A percentile compares a stretch with the other conserved stretches of the same genome.
phyloP scores from a whole-genome alignment of 2,888 invertebrate species.

The Nyleta sp. region DNA sequence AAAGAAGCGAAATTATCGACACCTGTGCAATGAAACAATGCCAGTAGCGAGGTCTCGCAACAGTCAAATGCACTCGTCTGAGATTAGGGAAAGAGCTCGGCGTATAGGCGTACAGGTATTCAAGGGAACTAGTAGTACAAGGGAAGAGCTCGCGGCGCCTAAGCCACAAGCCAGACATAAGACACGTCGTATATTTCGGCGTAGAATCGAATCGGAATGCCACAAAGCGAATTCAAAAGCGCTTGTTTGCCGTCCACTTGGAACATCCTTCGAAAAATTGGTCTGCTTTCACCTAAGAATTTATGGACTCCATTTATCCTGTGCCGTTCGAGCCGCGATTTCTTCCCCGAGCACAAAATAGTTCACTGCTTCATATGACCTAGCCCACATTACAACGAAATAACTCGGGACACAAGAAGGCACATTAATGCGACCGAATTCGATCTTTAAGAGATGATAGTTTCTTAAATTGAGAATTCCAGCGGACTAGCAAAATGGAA shows the following conservation, averaged over 20 bases:
- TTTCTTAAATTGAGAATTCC: conserved; percentile 41
- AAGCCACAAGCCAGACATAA: conserved; percentile 38
- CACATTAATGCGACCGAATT: conserved; percentile 38
- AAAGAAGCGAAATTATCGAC: conserved; percentile 26
- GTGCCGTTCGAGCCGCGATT: conserved; percentile 10
- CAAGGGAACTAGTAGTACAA: conserved; percentile 13
- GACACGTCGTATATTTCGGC: conserved; percentile 40
- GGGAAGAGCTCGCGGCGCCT: conserved; percentile 31
- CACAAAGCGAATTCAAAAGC: conserved; percentile 70
- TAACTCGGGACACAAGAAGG: conserved; percentile 20
- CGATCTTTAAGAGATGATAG: conserved; percentile 44
- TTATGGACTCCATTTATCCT: conserved; percentile 57
- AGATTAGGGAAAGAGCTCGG: conserved; percentile 37
- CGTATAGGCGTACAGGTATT: conserved; percentile 41
- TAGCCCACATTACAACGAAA: conserved; percentile 26
- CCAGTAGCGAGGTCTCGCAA: conserved; percentile 15
- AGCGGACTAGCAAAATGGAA: conserved; percentile 16
- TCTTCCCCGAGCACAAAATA: conserved; percentile 10
- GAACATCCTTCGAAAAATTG: conserved; percentile 72
- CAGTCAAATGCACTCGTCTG: conserved; percentile 46
- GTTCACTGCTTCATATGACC: conserved; percentile 2
- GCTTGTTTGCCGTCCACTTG: conserved; percentile 76
- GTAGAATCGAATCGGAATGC: conserved; percentile 47
- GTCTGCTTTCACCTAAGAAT: conserved; percentile 71
- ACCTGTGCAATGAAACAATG: conserved; percentile 24